These are phyloP conservation scores for Etheostoma cragini DNA, from an alignment of 2,113 vertebrate species.

Conservation along the genomic window DNA sequence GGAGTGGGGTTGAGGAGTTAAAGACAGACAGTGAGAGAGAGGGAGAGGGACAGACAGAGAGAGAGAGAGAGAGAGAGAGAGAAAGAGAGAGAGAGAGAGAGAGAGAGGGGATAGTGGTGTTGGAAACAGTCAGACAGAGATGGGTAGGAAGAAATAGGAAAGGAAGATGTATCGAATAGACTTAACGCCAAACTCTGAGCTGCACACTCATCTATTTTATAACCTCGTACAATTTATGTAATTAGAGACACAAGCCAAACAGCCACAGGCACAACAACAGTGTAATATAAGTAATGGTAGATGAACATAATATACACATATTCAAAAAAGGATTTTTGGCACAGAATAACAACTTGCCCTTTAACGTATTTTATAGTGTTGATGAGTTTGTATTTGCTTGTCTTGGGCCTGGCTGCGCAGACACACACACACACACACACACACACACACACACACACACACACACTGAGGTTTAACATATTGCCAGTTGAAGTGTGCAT, in stretches of 20 bases:
- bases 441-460: neutral
- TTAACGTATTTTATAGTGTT: conserved; percentile 12
- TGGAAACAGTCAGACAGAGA: conserved; percentile 34
- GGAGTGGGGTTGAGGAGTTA: neutral
- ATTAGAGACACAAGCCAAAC: conserved; percentile 21
- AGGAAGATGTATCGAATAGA: conserved; percentile 42
- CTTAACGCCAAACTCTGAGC: conserved; percentile 7
- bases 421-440: no score
- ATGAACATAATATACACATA: conserved; percentile 16
- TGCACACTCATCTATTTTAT: conserved; percentile 21
- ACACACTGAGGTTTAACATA: conserved; percentile 8
- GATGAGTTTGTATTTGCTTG: conserved; percentile 25
- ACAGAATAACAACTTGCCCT: conserved; percentile 12
- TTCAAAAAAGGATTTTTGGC: conserved; percentile 8
- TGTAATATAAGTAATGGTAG: neutral
- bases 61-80: neutral
- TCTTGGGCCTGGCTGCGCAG: neutral
- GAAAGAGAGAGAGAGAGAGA: neutral
- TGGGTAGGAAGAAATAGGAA: conserved; percentile 37
- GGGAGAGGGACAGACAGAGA: neutral
- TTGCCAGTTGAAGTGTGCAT: conserved; percentile 31
- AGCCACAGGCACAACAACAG: conserved; percentile 6
- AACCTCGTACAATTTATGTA: conserved; percentile 12
- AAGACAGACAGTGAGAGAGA: conserved; percentile 16
- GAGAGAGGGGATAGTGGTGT: neutral